Base-by-base conservation (phyloP, 2,888 invertebrate genomes). In the Itoplectis maculator region DNA sequence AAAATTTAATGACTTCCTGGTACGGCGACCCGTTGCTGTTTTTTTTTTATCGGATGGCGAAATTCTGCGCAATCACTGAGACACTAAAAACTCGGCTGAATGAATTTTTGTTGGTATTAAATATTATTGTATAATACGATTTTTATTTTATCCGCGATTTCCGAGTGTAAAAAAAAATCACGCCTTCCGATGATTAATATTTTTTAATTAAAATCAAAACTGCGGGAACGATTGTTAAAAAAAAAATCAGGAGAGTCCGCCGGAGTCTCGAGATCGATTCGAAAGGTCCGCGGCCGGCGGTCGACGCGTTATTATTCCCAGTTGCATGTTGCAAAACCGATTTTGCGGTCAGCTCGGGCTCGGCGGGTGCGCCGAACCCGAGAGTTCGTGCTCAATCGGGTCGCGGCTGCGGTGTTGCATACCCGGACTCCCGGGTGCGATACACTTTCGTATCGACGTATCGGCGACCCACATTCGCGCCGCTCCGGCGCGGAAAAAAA, bases 391-490 rank as follows among this genome's bases (percentile, higher is more conserved):
- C 81, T 54, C 81, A 74, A 72, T 66, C 70, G 59, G 75, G 29
- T 75, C 70, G 70, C n/a, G n/a, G n/a, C n/a, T 54, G 73, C 65
- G n/a, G 77, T n/a, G 40, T 70, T 29, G 47, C 75, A 74, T 49
- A 47, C 65, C n/a, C n/a, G n/a, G n/a, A 68, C 42, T 13, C 40
- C 20, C 37, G 23, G 15, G 20, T 47, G n/a, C 20, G 45, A 42
- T 73, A 74, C n/a, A n/a, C 59, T 47, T 47, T 63, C 35, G 61
- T 79, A 82, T 78, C 79, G 75, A 81, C 66, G 74, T 78, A 49
- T 75, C 75, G 29, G 2, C 75, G 84, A 79, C 82, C 84, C 72
- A 82, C 51, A 79, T 82, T 72, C 51, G 56, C 13, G 65, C 61
- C 54, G 18, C 29, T 18, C 15, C n/a, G n/a, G 18, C 29, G 29